These are phyloP conservation scores for Hylia prasina DNA, from an alignment of 2,113 vertebrate genomes.

Conservation along the genomic window DNA sequence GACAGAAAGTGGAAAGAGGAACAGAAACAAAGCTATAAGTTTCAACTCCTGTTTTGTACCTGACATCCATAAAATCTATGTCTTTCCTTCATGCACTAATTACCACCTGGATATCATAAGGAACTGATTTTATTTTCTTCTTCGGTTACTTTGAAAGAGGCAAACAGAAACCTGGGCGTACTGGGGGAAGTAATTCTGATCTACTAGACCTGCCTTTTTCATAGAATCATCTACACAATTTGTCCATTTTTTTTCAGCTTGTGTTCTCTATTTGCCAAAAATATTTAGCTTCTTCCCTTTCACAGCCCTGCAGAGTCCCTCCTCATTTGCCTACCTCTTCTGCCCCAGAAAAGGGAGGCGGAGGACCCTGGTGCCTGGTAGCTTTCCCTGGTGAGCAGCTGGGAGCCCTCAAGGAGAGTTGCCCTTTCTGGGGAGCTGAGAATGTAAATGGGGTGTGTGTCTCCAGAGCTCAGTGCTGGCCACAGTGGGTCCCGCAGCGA, in stretches of 20 bases:
- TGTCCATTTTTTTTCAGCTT: not conserved
- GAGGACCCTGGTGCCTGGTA: not conserved
- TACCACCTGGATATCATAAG: not conserved
- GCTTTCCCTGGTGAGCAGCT: not conserved
- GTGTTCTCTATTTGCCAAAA: not conserved
- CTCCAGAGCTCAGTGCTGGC: rapidly evolving
- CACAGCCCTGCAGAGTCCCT: not conserved
- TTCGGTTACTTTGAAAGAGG: not conserved
- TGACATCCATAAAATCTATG: not conserved
- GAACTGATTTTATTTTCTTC: not conserved
- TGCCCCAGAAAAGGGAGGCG: rapidly evolving
- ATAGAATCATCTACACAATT: not conserved
- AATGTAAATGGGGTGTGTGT: not conserved
- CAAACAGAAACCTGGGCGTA: not conserved
- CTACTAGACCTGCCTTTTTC: not conserved
- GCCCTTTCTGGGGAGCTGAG: not conserved
- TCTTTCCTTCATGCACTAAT: not conserved
- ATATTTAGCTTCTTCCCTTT: not conserved
- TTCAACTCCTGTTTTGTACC: not conserved
- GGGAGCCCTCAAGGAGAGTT: not conserved
- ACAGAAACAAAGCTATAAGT: not conserved
- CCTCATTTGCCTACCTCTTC: not conserved
- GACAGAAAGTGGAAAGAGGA: not conserved
- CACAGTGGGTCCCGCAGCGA: rapidly evolving
- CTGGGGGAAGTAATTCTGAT: not conserved